phyloP scores from a whole-genome alignment of 92 coral and sea anemone genomes.

The Phenganax stokvisi region DNA sequence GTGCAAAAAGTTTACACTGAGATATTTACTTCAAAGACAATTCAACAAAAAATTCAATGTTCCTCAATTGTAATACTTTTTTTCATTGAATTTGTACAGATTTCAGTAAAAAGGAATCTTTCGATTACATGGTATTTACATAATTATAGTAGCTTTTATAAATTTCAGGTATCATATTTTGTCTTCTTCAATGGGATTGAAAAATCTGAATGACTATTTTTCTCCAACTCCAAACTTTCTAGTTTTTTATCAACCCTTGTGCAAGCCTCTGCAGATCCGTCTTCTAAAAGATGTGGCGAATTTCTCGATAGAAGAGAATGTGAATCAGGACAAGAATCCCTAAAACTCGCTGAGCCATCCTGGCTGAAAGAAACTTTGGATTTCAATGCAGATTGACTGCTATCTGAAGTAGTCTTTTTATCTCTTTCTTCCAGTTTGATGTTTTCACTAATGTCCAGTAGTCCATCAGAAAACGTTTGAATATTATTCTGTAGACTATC shows the following conservation, averaged over 20 bases:
- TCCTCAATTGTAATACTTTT: too few species aligned
- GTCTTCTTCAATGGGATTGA: conserved; percentile 1
- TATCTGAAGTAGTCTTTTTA: background rate
- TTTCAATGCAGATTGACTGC: background rate
- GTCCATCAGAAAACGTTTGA: background rate
- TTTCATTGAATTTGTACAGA: too few species aligned
- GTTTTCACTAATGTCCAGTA: background rate
- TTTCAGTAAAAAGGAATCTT: background rate
- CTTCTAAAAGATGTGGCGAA: background rate
- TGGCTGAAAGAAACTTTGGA: background rate
- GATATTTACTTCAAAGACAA: too few species aligned
- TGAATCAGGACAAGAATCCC: background rate
- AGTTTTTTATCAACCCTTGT: background rate
- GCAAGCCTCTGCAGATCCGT: background rate
- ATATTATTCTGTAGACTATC: background rate
- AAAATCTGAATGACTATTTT: background rate
- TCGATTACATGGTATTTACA: background rate
- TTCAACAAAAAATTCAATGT: too few species aligned
- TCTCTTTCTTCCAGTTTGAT: background rate
- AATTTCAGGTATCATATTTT: background rate
- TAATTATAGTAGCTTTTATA: background rate
- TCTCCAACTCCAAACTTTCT: background rate
- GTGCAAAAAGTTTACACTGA: too few species aligned
- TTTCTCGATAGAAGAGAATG: background rate
- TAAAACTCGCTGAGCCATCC: background rate